These are phyloP conservation scores for Seira sanloemensis DNA, from an alignment of 2,888 invertebrate genomes.

Conservation along the genomic window DNA sequence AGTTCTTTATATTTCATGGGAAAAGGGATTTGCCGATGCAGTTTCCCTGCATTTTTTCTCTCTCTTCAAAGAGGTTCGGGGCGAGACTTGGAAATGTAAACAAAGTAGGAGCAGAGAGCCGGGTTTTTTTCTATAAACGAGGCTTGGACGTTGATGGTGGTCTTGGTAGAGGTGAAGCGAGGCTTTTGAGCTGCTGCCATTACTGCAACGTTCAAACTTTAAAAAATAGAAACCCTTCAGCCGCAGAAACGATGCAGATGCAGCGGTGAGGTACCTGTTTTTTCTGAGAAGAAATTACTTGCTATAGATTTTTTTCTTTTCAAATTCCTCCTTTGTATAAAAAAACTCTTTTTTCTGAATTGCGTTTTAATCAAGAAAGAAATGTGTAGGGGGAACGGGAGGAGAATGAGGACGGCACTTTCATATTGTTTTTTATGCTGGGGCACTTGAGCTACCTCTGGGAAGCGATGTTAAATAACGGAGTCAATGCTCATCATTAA, in stretches of 20 bases:
- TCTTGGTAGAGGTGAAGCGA: no score
- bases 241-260: not conserved
- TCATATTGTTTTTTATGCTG: conserved; percentile 25
- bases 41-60: no score
- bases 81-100: no score
- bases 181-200: not conserved
- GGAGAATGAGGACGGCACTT: not conserved
- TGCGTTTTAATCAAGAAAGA: not conserved
- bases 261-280: not conserved
- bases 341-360: not conserved
- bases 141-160: no score
- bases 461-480: conserved; percentile 35
- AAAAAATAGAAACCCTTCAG: not conserved
- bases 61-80: no score
- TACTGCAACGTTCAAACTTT: not conserved
- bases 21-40: no score
- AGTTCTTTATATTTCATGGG: no score
- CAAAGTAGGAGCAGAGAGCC: no score
- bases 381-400: no score
- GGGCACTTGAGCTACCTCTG: conserved; percentile 47
- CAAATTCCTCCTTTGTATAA: not conserved
- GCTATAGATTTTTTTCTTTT: not conserved
- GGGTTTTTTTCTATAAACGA: no score
- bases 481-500: conserved; percentile 50
- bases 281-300: not conserved